Conservation (phyloP, 2,113 vertebrate species). For the Poecile atricapillus region DNA sequence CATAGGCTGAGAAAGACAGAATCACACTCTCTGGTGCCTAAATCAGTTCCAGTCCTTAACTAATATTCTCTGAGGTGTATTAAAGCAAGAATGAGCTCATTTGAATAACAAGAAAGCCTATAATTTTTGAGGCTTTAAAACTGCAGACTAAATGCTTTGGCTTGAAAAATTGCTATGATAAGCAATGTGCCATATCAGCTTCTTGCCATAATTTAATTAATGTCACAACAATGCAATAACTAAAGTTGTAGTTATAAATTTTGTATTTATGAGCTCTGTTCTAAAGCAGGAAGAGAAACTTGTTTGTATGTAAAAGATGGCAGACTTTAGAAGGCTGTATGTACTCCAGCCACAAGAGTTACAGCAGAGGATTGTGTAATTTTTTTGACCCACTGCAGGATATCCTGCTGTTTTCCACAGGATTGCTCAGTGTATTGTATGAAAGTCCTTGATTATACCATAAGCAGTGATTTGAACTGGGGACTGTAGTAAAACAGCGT, state of each 20-base stretch:
- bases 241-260: neutral
- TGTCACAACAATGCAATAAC: neutral
- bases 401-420: neutral
- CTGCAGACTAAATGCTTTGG: neutral
- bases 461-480: neutral
- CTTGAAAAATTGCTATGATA: neutral
- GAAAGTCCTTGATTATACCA: neutral
- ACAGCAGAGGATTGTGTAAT: neutral
- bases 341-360: neutral
- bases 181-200: neutral
- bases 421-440: neutral
- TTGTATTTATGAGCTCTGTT: neutral
- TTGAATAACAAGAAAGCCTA: neutral
- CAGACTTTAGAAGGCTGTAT: neutral
- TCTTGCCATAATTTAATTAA: constrained; percentile 20
- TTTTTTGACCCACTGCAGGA: neutral
- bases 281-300: neutral
- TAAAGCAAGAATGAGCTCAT: constrained; percentile 30
- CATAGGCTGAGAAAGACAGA: neutral
- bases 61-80: neutral
- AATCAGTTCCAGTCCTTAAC: constrained; percentile 10
- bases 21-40: neutral
- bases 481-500: neutral
- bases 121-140: constrained; percentile 17
- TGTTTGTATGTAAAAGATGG: neutral